These are phyloP conservation scores for Vanessa cardui DNA, from an alignment of 2,888 invertebrate genomes.

Conservation along the genomic window DNA sequence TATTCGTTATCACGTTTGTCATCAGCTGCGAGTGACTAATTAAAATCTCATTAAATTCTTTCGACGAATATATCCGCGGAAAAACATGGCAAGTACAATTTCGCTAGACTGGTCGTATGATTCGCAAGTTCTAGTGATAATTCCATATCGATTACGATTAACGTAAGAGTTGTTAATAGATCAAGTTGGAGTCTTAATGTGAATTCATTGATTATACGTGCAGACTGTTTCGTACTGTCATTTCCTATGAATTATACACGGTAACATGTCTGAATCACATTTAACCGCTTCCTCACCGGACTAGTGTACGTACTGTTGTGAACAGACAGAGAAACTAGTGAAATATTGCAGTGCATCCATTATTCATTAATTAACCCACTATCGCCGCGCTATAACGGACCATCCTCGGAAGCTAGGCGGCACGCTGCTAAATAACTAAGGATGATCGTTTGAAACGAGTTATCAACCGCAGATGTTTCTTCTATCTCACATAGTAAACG, in stretches of 20 bases:
- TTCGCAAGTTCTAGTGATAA: conserved; percentile 48
- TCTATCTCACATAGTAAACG: conserved; percentile 24
- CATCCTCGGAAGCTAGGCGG: conserved; percentile 48
- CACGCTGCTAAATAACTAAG: conserved; percentile 43
- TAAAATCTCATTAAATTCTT: conserved; percentile 66
- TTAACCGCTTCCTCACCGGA: conserved; percentile 48
- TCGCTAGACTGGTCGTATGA: conserved; percentile 47
- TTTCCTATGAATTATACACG: not conserved
- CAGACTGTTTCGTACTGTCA: conserved; percentile 4
- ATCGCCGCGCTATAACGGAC: conserved; percentile 62
- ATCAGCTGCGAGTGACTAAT: conserved; percentile 61
- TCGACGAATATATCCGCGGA: conserved; percentile 56
- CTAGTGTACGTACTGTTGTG: conserved; percentile 46
- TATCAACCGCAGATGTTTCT: conserved; percentile 26
- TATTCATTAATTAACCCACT: conserved; percentile 75
- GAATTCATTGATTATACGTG: conserved; percentile 40
- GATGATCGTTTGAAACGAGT: conserved; percentile 38
- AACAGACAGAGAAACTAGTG: conserved; percentile 59
- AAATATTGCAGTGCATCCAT: conserved; percentile 70
- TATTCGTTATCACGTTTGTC: conserved; percentile 42
- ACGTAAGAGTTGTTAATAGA: conserved; percentile 60
- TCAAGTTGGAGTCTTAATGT: conserved; percentile 41
- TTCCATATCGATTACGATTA: conserved; percentile 54
- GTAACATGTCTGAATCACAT: conserved; percentile 44
- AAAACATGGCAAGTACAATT: conserved; percentile 65